These are phyloP conservation scores for Stenolophus ochropezus DNA, from an alignment of 2,888 invertebrate species.

Conservation along the genomic window DNA sequence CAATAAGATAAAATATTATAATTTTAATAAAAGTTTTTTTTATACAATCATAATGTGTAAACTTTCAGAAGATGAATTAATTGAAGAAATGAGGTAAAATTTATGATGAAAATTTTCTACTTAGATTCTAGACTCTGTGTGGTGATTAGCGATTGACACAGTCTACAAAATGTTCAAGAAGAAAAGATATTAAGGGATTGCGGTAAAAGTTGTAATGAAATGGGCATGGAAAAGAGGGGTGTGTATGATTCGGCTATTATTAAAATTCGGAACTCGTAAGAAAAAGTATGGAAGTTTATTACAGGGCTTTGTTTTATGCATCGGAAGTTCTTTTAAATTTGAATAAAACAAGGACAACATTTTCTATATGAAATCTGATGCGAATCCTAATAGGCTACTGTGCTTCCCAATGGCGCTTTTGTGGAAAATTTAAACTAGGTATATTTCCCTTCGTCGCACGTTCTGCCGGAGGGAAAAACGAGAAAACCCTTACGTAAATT, in stretches of 20 bases:
- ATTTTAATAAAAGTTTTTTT: too few species aligned
- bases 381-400: constrained; percentile 46
- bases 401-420: constrained; percentile 40
- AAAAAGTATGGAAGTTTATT: not conserved
- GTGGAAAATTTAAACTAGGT: constrained; percentile 53
- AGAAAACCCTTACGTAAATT: constrained; percentile 48
- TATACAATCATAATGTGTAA: too few species aligned
- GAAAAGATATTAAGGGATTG: too few species aligned
- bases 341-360: constrained; percentile 55
- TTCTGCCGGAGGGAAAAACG: constrained; percentile 32
- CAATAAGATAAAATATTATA: too few species aligned
- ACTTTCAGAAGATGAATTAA: too few species aligned
- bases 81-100: too few species aligned
- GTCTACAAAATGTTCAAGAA: too few species aligned
- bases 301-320: constrained; percentile 33
- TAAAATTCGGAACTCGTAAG: not conserved
- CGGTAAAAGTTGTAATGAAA: not conserved
- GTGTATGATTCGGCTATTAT: not conserved
- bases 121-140: too few species aligned
- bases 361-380: constrained; percentile 55
- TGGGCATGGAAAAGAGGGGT: not conserved
- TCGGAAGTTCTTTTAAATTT: constrained; percentile 49
- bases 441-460: constrained; percentile 42
- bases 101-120: too few species aligned
- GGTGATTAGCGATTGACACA: too few species aligned